phyloP scores from a whole-genome alignment of 2,888 invertebrate genomes.

The Dryobotodes eremita region DNA sequence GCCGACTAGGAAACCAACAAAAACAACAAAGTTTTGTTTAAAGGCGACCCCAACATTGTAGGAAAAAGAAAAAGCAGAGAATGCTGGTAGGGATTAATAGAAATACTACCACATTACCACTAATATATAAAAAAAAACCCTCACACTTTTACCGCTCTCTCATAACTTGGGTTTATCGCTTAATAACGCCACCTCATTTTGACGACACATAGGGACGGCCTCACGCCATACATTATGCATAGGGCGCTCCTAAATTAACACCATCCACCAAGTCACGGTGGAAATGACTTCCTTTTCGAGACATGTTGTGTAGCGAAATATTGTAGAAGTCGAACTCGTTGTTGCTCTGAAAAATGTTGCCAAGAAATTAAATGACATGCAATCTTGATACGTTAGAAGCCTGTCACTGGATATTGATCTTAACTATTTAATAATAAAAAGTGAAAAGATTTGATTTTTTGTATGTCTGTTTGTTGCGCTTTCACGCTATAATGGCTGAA shows the following conservation, averaged over 20 bases:
- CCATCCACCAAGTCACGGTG: conserved; percentile 16
- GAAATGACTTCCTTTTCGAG: conserved; percentile 41
- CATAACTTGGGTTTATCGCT: conserved; percentile 28
- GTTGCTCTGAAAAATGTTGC: conserved; percentile 1
- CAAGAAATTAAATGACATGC: not conserved
- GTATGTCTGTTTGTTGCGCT: no score
- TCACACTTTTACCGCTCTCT: not conserved
- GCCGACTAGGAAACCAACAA: not conserved
- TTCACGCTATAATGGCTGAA: no score
- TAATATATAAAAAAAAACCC: conserved; percentile 21
- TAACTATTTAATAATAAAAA: not conserved
- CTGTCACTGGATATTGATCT: not conserved
- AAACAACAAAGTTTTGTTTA: not conserved
- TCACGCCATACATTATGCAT: conserved; percentile 58
- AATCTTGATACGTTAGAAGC: not conserved
- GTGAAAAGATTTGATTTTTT: no score
- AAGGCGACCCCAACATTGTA: not conserved
- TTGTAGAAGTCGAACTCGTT: conserved; percentile 29
- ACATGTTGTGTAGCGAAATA: conserved; percentile 14
- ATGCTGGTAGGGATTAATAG: not conserved
- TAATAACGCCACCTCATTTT: conserved; percentile 49
- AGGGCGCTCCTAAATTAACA: conserved; percentile 55
- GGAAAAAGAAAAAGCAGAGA: not conserved
- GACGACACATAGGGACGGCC: conserved; percentile 8
- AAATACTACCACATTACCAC: conserved; percentile 18